These are phyloP conservation scores for Murina feae DNA, from an alignment of 2,113 vertebrate species.

Conservation along the genomic window DNA sequence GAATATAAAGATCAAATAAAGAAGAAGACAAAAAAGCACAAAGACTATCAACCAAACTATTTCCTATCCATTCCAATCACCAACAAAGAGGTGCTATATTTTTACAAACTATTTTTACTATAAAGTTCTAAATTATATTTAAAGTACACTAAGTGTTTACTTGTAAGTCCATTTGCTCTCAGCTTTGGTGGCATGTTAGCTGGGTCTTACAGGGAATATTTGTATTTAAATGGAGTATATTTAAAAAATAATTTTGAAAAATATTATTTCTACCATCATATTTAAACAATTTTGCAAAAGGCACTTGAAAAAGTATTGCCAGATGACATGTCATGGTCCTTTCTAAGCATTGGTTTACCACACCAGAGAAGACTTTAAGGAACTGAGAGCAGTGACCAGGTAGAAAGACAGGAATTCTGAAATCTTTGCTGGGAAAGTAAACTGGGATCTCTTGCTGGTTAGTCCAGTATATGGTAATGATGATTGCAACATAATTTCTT, in stretches of 20 bases:
- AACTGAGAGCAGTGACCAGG: neutral
- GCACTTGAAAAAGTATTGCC: neutral
- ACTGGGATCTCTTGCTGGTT: neutral
- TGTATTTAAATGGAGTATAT: neutral
- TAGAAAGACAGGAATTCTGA: neutral
- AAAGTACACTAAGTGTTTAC: neutral
- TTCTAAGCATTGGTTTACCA: neutral
- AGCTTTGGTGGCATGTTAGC: neutral
- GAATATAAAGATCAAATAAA: conserved; percentile 78
- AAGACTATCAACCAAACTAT: conserved; percentile 88
- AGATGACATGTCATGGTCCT: neutral
- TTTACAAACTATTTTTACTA: neutral
- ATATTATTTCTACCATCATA: neutral
- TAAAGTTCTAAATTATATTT: neutral
- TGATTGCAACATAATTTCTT: neutral
- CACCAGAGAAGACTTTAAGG: neutral
- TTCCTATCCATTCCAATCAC: conserved; percentile 94
- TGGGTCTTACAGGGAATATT: neutral
- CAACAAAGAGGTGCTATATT: conserved; percentile 81
- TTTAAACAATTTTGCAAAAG: neutral
- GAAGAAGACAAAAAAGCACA: conserved; percentile 85
- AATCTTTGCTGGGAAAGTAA: neutral
- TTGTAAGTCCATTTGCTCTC: neutral
- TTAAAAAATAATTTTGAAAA: neutral
- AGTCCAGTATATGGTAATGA: neutral